A percentile compares a stretch with the other conserved stretches of the same genome.
Conservation (phyloP, 2,113 vertebrate species). For the Xiphophorus couchianus region DNA sequence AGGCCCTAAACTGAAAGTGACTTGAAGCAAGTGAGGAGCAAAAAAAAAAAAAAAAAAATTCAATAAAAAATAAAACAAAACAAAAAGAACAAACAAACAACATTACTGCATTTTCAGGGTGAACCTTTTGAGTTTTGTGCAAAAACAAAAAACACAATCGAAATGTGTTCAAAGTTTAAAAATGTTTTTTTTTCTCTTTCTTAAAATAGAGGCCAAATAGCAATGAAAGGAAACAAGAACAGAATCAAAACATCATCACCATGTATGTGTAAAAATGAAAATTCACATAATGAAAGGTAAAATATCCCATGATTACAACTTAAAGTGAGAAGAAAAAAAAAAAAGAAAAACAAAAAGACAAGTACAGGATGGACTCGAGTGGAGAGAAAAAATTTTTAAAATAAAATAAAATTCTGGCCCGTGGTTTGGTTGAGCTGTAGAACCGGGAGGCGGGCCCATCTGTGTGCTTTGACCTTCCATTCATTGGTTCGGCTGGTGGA, state of each 20-base stretch:
- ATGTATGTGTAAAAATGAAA: constrained; percentile 65
- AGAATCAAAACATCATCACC: constrained; percentile 58
- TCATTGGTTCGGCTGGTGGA: constrained; percentile 82
- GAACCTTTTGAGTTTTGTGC: constrained; percentile 69
- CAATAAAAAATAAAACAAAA: too few relatives aligned
- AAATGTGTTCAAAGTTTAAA: constrained; percentile 46
- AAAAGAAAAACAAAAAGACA: constrained; percentile 4
- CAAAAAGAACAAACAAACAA: constrained; percentile 22
- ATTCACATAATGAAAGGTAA: constrained; percentile 63
- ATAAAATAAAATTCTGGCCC: constrained; percentile 60
- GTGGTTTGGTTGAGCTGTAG: constrained; percentile 72
- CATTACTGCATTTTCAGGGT: constrained; percentile 75
- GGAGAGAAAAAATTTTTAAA: background rate
- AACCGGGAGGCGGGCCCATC: constrained; percentile 74
- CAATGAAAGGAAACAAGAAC: constrained; percentile 62
- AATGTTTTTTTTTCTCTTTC: constrained; percentile 22
- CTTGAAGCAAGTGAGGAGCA: constrained; percentile 65
- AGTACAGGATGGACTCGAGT: constrained; percentile 72
- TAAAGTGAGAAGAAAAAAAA: constrained; percentile 9
- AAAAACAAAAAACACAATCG: constrained; percentile 46
- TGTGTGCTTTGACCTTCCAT: constrained; percentile 83
- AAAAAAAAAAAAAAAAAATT: background rate
- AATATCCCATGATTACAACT: constrained; percentile 72
- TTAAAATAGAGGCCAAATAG: constrained; percentile 50
- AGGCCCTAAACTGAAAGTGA: constrained; percentile 74